These are phyloP conservation scores for Monopterus albus DNA, from an alignment of 2,113 vertebrate species.

Conservation along the genomic window DNA sequence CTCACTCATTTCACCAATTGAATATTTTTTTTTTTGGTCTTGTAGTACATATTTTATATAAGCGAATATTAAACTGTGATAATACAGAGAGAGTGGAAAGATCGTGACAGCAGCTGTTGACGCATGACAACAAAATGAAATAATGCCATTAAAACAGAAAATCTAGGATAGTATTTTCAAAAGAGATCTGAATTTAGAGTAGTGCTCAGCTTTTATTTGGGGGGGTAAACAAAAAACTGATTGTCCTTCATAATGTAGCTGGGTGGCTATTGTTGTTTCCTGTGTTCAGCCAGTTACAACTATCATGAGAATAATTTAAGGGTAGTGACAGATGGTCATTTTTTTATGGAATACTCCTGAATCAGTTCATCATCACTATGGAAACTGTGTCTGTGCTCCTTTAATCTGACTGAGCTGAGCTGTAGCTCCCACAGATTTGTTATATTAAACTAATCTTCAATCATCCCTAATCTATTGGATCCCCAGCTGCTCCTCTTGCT, in stretches of 20 bases:
- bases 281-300: background rate
- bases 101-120: background rate
- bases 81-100: slow-evolving; percentile 1
- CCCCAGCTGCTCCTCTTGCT: slow-evolving; percentile 50
- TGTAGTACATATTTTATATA: too few species aligned
- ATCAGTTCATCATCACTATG: slow-evolving; percentile 59
- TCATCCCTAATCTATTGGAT: slow-evolving; percentile 65
- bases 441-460: slow-evolving; percentile 69
- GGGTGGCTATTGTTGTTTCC: slow-evolving; percentile 7
- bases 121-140: slow-evolving; percentile 6
- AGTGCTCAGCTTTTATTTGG: slow-evolving; percentile 2
- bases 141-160: background rate
- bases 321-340: background rate
- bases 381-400: slow-evolving; percentile 44
- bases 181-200: background rate
- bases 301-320: slow-evolving; percentile 4
- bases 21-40: too few species aligned
- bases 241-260: background rate
- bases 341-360: background rate
- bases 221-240: too few species aligned
- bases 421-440: slow-evolving; percentile 48
- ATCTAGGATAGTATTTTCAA: background rate
- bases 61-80: slow-evolving; percentile 7
- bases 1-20: background rate
- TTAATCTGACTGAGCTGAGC: slow-evolving; percentile 55